Base-by-base conservation (phyloP, 2,888 invertebrate species). In the Eupithecia subfuscata region DNA sequence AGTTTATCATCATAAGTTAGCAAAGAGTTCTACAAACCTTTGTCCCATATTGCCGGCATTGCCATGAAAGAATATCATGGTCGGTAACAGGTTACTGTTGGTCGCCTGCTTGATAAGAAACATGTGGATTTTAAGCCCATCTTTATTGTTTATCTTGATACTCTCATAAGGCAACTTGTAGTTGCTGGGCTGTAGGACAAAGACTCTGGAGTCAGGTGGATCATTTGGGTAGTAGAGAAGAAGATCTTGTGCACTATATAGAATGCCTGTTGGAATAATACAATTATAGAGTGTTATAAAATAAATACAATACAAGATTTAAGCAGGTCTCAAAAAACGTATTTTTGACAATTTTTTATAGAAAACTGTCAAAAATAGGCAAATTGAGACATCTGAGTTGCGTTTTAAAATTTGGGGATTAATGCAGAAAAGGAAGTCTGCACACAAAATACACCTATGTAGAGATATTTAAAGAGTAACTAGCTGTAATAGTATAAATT, bases 1-100 rank as follows among this genome's bases (percentile, higher is more conserved):
- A 2, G 5, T 4, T 34, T 37, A 48, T 48, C 48, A 48, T n/a
- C 8, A 48, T 48, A n/a, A 48, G 18, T 18, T 16, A 45, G 16
- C 11, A 3, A 56, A 22, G 9, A 56, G 22, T 56, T 67, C 6
- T 67, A 70, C 84, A 84, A 79, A 97, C 97, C 97, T 96, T 88
- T 99, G 99, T 0, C 99, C 99, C 96, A 99, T 98, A 89, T 99
- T 99, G 18, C 99, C 99, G 72, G 99, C 99, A 96, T 99, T 99
- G 9, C 99, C 99, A 95, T 99, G 99, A 81, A 99, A 97, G 92
- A 98, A 98, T 71, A 99, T 93, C 86, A 99, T 95, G 14, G 99
- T 99, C 0, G 98, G 98, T 72, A 96, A 96, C 84, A 96, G 95
- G 81, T 96, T 96, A 82, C 96, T 96, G 79, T 96, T 96, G 68